Evolutionary conservation across 1,140 invertebrate genomes (phyloP).

Genomic region (Cheumatopsyche charites): DNA sequence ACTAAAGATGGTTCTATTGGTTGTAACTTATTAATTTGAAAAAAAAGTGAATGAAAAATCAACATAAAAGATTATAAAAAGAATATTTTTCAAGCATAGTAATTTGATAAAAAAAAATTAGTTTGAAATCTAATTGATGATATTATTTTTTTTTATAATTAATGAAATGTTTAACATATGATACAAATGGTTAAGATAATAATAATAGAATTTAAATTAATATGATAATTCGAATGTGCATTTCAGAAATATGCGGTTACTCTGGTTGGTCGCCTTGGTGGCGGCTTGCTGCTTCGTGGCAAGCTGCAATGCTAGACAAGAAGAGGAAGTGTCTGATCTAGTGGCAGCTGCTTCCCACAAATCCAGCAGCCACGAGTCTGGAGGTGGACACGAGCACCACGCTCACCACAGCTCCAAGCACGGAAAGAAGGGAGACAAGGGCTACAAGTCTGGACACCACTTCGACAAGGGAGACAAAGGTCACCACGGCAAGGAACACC

Average conservation of each 20-base stretch:
- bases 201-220: too few relatives aligned
- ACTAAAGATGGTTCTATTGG: too few relatives aligned
- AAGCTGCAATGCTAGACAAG: constrained; percentile 41
- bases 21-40: too few relatives aligned
- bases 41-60: too few relatives aligned
- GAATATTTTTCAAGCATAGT: too few relatives aligned
- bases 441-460: constrained; percentile 70
- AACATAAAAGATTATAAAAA: too few relatives aligned
- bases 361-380: constrained; percentile 63
- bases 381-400: constrained; percentile 69
- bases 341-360: constrained; percentile 58
- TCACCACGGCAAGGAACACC: constrained; percentile 73
- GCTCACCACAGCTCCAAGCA: constrained; percentile 67
- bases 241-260: constrained; percentile 54
- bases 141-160: too few relatives aligned
- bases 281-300: constrained; percentile 41
- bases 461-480: constrained; percentile 73
- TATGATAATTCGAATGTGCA: constrained; percentile 26
- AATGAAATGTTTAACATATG: too few relatives aligned
- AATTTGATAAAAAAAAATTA: too few relatives aligned
- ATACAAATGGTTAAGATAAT: too few relatives aligned
- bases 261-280: constrained; percentile 48
- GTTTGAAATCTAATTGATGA: too few relatives aligned
- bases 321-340: constrained; percentile 52
- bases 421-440: constrained; percentile 71